Evolutionary conservation across 2,888 invertebrate genomes (phyloP).

Genomic region (Lithophane leautieri): DNA sequence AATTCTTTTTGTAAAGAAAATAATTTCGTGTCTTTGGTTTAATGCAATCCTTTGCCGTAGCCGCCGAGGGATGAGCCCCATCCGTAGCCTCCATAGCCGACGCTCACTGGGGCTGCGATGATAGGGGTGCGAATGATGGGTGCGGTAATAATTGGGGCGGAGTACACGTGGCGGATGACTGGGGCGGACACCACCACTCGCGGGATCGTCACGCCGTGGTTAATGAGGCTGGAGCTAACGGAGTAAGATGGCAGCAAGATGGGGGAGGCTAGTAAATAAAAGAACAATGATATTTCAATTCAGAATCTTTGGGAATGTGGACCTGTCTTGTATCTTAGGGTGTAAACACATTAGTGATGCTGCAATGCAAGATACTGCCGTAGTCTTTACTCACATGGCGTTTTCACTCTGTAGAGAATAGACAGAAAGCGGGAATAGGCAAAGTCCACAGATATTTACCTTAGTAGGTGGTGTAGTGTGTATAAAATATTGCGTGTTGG

Average conservation of each 20-base stretch:
- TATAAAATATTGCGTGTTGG: neutral
- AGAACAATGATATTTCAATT: neutral
- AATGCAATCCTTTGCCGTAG: constrained; percentile 58
- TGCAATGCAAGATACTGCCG: neutral
- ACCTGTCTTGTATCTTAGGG: neutral
- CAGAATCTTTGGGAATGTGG: neutral
- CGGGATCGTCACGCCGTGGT: constrained; percentile 79
- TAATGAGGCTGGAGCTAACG: constrained; percentile 76
- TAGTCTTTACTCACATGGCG: neutral
- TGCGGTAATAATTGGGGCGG: constrained; percentile 69
- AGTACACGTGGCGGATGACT: constrained; percentile 55
- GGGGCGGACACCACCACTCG: constrained; percentile 66
- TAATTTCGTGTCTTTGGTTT: constrained; percentile 56
- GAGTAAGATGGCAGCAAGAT: constrained; percentile 70
- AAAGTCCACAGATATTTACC: constrained; percentile 8
- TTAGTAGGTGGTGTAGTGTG: constrained; percentile 6
- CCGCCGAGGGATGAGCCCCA: constrained; percentile 56
- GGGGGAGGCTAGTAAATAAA: constrained; percentile 55
- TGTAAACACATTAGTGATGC: neutral
- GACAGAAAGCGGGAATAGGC: too few relatives aligned
- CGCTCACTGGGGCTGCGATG: constrained; percentile 48
- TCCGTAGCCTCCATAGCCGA: constrained; percentile 63
- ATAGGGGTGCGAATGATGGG: constrained; percentile 68
- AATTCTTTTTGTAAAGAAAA: constrained; percentile 45
- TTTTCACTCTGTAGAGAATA: neutral